Evolutionary conservation across 1,140 invertebrate genomes (phyloP), one percentile per base, ranked within the genome.

Genomic region (Hesperophylax magnus): DNA sequence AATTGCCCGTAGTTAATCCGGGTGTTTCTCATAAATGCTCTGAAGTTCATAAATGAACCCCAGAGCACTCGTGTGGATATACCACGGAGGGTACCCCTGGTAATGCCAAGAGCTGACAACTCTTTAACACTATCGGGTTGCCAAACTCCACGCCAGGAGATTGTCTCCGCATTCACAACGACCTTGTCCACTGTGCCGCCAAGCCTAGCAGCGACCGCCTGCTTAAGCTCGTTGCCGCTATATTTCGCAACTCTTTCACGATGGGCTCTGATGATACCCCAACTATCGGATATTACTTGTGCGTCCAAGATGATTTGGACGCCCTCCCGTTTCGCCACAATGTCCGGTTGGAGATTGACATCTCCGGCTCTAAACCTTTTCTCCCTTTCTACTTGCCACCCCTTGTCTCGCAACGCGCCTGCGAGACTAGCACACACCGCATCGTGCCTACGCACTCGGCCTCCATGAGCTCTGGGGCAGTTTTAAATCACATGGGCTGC

Each of bases 401-500:
- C 69, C 2, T 1, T 9, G 8, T 53, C 69, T 20, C 5, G 5
- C n/a, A 53, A 17, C 1, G 39, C 20, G 3, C 18, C 34, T 5
- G 15, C 47, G n/a, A 72, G 5, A 0, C 31, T 52, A 0, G 8
- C 69, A 1, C 34, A 47, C 0, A 72, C 14, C 2, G 69, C 47
- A 18, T 77, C n/a, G 15, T 89, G 88, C 11, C 87, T 81, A 14
- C 78, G 22, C 14, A 89, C 85, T 0, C 87, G 80, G 3, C 84
- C 85, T 17, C 85, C 85, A 77, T 89, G 87, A 0, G 87, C 86
- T 53, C 87, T 54, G 39, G 81, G 82, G 77, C 88, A 90, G 6
- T 77, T 75, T 67, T 89, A 86, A 4, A 89, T 83, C 11, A 86
- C 80, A 56, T 90, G 89, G n/a, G 85, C 84, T 0, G 85, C 77